Percentiles rank a stretch among this genome's conserved stretches.
These are phyloP conservation scores for Chionodraco myersi DNA, from an alignment of 2,113 vertebrate genomes.

Conservation along the genomic window DNA sequence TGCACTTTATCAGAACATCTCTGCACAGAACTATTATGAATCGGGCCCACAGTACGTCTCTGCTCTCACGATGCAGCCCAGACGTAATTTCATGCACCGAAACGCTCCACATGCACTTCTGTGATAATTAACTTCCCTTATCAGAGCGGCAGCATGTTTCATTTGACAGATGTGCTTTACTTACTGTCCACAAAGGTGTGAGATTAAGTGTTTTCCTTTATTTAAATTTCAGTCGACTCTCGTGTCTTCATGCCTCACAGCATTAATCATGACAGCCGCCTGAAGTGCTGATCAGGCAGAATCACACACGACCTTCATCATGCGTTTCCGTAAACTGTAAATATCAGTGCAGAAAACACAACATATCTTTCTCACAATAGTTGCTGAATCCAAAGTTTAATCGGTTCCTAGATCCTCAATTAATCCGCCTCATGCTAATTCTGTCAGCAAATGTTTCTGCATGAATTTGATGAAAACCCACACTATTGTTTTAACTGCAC, in stretches of 20 bases:
- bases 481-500: not conserved
- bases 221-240: slow-evolving; percentile 41
- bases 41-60: not conserved
- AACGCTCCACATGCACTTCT: not conserved
- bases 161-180: not conserved
- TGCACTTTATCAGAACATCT: no score
- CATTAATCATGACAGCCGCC: slow-evolving; percentile 57
- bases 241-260: slow-evolving; percentile 39
- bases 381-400: not conserved
- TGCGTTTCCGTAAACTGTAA: not conserved
- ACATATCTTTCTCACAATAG: not conserved
- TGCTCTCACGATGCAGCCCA: not conserved
- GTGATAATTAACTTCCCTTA: not conserved
- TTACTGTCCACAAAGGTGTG: not conserved
- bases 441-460: slow-evolving; percentile 5
- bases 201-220: not conserved
- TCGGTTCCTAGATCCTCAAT: slow-evolving; percentile 10
- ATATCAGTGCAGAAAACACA: not conserved
- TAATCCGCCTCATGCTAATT: not conserved
- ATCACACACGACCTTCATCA: slow-evolving; percentile 45
- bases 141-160: not conserved
- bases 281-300: slow-evolving; percentile 56
- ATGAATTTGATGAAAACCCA: slow-evolving; percentile 17
- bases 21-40: no score
- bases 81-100: not conserved